phyloP scores from a whole-genome alignment of 2,113 vertebrate genomes.

The Pomatostomus ruficeps region DNA sequence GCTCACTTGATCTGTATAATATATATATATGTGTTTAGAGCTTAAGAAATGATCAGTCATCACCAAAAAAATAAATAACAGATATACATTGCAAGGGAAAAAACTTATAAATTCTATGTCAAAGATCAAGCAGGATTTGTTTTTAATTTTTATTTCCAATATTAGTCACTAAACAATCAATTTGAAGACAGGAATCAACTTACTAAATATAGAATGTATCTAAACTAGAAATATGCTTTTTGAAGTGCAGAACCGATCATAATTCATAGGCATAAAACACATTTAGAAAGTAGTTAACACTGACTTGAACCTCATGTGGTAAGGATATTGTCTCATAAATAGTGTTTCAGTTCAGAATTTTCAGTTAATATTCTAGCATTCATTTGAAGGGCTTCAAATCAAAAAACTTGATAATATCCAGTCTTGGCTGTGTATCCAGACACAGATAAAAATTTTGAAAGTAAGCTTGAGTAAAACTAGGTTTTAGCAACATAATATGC shows the following conservation, averaged over 20 bases:
- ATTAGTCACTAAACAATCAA: background rate
- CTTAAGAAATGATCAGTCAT: background rate
- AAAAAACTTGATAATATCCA: background rate
- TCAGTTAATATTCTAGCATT: background rate
- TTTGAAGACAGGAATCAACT: background rate
- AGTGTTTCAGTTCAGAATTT: background rate
- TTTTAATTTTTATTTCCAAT: background rate
- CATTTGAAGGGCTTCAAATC: background rate
- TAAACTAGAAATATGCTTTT: background rate
- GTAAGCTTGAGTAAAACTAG: background rate
- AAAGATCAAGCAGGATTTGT: background rate
- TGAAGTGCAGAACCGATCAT: background rate
- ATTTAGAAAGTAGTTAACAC: background rate
- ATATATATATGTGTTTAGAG: background rate
- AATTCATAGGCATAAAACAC: background rate
- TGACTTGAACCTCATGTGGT: background rate
- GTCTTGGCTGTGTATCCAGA: background rate
- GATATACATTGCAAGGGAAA: background rate
- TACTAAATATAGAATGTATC: background rate
- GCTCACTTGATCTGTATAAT: background rate
- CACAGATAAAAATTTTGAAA: background rate
- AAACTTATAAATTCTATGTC: rapidly evolving
- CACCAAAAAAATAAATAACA: background rate
- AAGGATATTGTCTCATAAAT: background rate
- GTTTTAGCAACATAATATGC: background rate